Evolutionary conservation across 2,888 invertebrate genomes (phyloP), one percentile per base, ranked within the genome.

Genomic region (Micoletzkya japonica): DNA sequence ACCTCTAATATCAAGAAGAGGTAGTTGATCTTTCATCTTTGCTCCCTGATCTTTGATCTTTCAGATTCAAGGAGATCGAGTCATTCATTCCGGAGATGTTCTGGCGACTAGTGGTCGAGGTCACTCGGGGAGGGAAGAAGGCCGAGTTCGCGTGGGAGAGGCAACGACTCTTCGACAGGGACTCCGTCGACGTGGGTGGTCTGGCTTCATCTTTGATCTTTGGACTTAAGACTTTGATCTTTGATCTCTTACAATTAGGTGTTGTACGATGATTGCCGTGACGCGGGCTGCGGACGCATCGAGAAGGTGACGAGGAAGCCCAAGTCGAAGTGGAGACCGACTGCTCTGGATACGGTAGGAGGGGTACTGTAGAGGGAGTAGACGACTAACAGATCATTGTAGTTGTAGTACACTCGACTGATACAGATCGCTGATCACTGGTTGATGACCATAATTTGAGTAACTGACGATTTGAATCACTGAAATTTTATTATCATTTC

Each of bases 251-350:
- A n/a, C n/a, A n/a, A 68, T 68, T 49, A 81, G 75, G 70, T 78
- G n/a, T 72, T 82, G 32, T 72, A 73, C 44, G 81, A 82, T 32
- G 73, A 78, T 26, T 82, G 82, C 68, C 68, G 72, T 28, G 81
- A 79, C 37, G 72, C 71, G 0, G 70, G 70, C 28, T 60, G 66
- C 50, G 88, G 87, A 0, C 82, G 72, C 69, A 87, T 89, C 2
- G 76, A 83, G 4, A 85, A 86, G 71, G 86, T 88, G 1, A 90
- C 90, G 66, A 91, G 91, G 60, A 94, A 93, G 87, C 92, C 93
- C 0, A 98, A 96, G 87, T 92, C 90, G 74, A 96, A 96, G 87
- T 98, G 95, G 95, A 89, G 98, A 75, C 98, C 98, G 1, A 86
- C 91, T 26, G 75, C 98, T 2, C 87, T 99, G 79, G 98, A 99